Evolutionary conservation across 2,113 vertebrate species (phyloP).

Genomic region (Lycaon pictus): DNA sequence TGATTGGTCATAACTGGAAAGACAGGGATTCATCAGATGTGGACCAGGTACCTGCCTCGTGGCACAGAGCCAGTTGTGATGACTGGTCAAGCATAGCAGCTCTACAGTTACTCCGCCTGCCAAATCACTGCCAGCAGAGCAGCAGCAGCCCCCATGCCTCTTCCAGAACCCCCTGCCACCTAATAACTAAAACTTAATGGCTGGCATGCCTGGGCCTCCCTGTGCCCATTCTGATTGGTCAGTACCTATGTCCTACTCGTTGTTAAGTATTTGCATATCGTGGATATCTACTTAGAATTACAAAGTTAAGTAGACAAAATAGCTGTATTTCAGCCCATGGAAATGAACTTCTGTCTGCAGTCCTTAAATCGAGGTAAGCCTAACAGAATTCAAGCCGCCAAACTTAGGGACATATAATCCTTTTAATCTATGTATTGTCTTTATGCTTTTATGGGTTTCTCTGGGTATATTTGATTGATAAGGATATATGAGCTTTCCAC

Average conservation of each 20-base stretch:
- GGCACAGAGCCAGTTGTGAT: not conserved
- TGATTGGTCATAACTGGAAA: not conserved
- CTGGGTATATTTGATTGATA: not conserved
- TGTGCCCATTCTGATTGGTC: not conserved
- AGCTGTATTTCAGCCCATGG: not conserved
- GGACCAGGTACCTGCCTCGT: too few species aligned
- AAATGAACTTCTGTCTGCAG: not conserved
- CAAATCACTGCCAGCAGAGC: not conserved
- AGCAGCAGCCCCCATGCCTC: not conserved
- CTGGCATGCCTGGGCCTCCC: not conserved
- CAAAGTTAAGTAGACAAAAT: constrained; percentile 14
- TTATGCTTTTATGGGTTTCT: not conserved
- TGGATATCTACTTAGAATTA: not conserved
- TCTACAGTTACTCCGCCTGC: not conserved
- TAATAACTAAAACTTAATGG: not conserved
- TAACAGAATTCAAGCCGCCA: not conserved
- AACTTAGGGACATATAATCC: not conserved
- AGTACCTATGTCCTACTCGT: not conserved
- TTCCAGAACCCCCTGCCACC: not conserved
- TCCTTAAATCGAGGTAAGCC: not conserved
- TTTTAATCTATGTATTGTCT: not conserved
- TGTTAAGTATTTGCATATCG: not conserved
- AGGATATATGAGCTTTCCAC: not conserved
- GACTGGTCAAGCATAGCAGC: not conserved
- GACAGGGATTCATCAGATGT: not conserved